Percentiles rank a stretch among this genome's conserved stretches.
Conservation (phyloP, 1,140 invertebrate genomes). For the Drosophila kohkoa region DNA sequence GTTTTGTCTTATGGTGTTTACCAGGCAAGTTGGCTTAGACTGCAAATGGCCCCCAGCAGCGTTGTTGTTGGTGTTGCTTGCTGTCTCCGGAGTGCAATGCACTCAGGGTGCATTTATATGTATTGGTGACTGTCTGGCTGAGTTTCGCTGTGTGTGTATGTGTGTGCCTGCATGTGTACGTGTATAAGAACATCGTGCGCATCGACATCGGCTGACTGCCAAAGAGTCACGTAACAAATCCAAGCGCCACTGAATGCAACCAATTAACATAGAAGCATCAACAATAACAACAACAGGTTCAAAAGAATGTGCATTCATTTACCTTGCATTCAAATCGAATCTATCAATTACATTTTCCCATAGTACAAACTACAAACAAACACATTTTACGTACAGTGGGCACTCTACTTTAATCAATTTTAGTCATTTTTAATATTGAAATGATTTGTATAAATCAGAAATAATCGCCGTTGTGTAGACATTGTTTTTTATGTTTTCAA, state of each 20-base stretch:
- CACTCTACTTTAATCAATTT: too few species aligned
- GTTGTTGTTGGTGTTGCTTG: constrained; percentile 20
- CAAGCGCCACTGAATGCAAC: constrained; percentile 46
- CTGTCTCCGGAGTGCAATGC: constrained; percentile 39
- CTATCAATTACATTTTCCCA: constrained; percentile 8
- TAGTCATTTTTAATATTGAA: too few species aligned
- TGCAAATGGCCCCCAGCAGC: constrained; percentile 26
- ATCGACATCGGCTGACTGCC: constrained; percentile 58
- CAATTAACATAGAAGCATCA: constrained; percentile 32
- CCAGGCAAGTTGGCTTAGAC: constrained; percentile 24
- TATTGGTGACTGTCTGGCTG: constrained; percentile 2
- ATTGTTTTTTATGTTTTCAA: too few species aligned
- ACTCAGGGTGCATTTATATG: constrained; percentile 28
- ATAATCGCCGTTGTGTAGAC: too few species aligned
- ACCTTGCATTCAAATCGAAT: constrained; percentile 28
- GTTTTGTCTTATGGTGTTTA: constrained; percentile 1
- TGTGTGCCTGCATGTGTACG: constrained; percentile 39
- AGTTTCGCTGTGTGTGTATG: constrained; percentile 7
- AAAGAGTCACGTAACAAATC: constrained; percentile 66
- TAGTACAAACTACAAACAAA: not conserved
- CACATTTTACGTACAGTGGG: constrained; percentile 13
- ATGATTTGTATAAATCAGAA: not conserved
- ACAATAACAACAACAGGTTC: constrained; percentile 41
- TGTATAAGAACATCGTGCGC: constrained; percentile 67
- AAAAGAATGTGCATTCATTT: constrained; percentile 26